These are phyloP conservation scores for Aphodius granarius DNA, from an alignment of 2,888 invertebrate species.

Conservation along the genomic window DNA sequence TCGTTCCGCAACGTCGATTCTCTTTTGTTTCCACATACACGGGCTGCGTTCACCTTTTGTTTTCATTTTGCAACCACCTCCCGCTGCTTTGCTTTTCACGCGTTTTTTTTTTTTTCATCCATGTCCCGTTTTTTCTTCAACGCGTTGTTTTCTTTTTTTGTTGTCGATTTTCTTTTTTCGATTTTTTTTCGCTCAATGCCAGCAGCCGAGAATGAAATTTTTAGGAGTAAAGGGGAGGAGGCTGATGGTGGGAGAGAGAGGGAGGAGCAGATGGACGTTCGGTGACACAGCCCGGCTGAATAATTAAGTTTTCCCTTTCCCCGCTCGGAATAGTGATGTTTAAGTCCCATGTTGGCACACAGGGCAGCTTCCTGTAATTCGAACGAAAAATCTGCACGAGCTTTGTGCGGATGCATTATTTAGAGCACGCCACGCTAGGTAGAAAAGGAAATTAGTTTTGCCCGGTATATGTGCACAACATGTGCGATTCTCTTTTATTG, in stretches of 20 bases:
- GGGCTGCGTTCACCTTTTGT: not conserved
- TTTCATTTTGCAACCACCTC: not conserved
- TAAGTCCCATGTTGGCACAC: not conserved
- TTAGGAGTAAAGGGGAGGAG: not conserved
- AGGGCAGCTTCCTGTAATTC: not conserved
- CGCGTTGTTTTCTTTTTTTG: not conserved
- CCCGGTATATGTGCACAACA: not conserved
- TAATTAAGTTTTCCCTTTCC: not conserved
- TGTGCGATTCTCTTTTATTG: not conserved
- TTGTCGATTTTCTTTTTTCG: not conserved
- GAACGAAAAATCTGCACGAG: not conserved
- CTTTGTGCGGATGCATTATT: not conserved
- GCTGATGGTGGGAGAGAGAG: not conserved
- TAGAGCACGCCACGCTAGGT: not conserved
- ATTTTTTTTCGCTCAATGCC: not conserved
- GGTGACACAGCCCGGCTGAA: not conserved
- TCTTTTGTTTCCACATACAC: not conserved
- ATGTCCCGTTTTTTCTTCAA: not conserved
- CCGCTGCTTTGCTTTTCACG: not conserved
- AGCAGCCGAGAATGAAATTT: not conserved
- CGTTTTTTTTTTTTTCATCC: not conserved
- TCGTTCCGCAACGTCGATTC: not conserved
- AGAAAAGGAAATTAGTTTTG: not conserved
- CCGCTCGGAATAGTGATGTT: not conserved
- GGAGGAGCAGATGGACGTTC: not conserved